phyloP scores from a whole-genome alignment of 2,797 vertebrate genomes.

The Poecilia picta region DNA sequence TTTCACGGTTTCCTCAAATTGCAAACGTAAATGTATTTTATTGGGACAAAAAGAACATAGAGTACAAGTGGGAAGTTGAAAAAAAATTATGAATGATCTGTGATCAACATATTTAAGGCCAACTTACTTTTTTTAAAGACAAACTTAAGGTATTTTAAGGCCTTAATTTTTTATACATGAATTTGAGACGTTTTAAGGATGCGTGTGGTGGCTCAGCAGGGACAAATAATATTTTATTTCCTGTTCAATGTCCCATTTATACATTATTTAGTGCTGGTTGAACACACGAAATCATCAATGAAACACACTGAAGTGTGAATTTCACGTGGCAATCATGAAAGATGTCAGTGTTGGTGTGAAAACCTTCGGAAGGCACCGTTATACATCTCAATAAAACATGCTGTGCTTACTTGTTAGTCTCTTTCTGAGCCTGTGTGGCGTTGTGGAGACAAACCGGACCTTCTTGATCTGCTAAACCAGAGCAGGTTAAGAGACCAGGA shows the following conservation, averaged over 20 bases:
- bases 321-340: not conserved
- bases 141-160: no score
- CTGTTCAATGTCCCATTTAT: not conserved
- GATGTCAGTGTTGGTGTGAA: not conserved
- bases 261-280: not conserved
- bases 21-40: not conserved
- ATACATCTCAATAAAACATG: not conserved
- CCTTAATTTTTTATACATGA: no score
- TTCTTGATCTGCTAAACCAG: slow-evolving; percentile 81
- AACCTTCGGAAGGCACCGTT: not conserved
- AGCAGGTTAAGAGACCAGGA: not conserved
- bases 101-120: no score
- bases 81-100: no score
- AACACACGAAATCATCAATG: not conserved
- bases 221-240: not conserved
- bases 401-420: slow-evolving; percentile 85
- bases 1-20: not conserved
- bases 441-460: slow-evolving; percentile 87
- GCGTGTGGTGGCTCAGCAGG: not conserved
- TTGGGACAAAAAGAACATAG: not conserved
- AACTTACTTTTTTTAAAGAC: no score
- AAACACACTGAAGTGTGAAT: not conserved
- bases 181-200: no score
- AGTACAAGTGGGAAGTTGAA: not conserved
- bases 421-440: slow-evolving; percentile 89